Base-by-base conservation (phyloP, 2,888 invertebrate genomes). In the Cosmia trapezina region DNA sequence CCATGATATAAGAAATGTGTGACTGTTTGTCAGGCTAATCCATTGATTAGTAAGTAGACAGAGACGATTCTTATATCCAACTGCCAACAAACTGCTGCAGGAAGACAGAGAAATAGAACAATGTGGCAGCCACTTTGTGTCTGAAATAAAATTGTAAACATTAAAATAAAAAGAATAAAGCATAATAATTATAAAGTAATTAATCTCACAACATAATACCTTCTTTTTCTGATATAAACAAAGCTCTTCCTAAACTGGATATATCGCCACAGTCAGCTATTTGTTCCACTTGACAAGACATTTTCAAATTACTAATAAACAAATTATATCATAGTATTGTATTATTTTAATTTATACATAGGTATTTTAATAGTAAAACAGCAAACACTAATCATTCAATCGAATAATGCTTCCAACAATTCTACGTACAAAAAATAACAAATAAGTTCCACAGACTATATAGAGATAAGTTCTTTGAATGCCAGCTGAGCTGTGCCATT, bases 191-290 rank as follows among this genome's bases (percentile, higher is more conserved):
- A 12, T 0, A 47, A 7, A 17, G 8, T n/a, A 11, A 37, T 33
- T 14, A 37, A 43, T 51, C 4, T 14, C 2, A 22, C 4, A 56
- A 49, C 6, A 62, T 11, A 41, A 14, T 88, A 94, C 96, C 95
- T 91, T 95, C 95, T 89, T 91, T 94, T 85, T 97, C 97, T 33
- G 95, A 91, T 78, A 97, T 94, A 83, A 97, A 97, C 80, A 97
- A 94, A 70, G 96, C 96, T 89, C 97, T 94, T 78, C 96, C 97
- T 70, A 97, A 92, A 88, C 96, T 96, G 60, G 95, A 94, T 86
- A 97, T 96, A 93, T 97, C 97, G 62, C 96, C 96, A 88, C 97
- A 97, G 85, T 96, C 96, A 51, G 97, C 97, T 87, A 97, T 96
- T 86, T 96, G 94, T 92, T 97, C 97, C n/a, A 97, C 96, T 93